These are phyloP conservation scores for Sphecodes monilicornis DNA, from an alignment of 2,888 invertebrate genomes.

Conservation along the genomic window DNA sequence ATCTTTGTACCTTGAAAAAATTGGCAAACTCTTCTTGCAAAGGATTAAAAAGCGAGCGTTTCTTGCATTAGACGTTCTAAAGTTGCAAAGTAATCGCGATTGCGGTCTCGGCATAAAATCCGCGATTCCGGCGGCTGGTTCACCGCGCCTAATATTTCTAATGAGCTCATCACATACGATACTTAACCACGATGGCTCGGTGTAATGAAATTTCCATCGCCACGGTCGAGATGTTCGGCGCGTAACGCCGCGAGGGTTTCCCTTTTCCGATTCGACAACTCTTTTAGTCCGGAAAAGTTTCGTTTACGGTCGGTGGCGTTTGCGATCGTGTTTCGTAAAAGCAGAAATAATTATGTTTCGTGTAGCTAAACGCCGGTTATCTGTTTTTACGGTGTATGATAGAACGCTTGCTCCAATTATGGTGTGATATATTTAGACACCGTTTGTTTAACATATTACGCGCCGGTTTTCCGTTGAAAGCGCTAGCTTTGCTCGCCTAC, in stretches of 20 bases:
- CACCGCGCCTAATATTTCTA: background rate
- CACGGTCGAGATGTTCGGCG: constrained; percentile 14
- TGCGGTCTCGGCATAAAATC: too few species aligned
- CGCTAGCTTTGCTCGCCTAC: background rate
- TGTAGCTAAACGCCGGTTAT: constrained; percentile 35
- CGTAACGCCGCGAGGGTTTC: constrained; percentile 12
- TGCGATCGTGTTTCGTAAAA: constrained; percentile 35
- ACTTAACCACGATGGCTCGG: background rate
- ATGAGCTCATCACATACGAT: background rate
- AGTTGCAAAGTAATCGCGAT: background rate
- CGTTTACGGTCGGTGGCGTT: constrained; percentile 41
- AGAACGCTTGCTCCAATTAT: constrained; percentile 46
- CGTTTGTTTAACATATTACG: constrained; percentile 32
- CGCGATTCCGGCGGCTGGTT: background rate
- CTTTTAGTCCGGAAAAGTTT: constrained; percentile 56
- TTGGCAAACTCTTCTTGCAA: too few species aligned
- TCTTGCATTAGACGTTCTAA: background rate
- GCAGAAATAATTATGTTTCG: constrained; percentile 50
- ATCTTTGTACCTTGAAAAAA: too few species aligned
- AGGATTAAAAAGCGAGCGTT: too few species aligned
- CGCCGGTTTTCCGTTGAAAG: constrained; percentile 9
- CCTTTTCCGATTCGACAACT: constrained; percentile 54
- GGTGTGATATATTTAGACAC: constrained; percentile 22
- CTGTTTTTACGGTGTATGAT: constrained; percentile 20
- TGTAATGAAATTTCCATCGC: constrained; percentile 17